Evolutionary conservation across 30 jellyfish, hydroid and myxozoan genomes (phyloP), one percentile per base, ranked within the genome.

Genomic region (Thelohanellus kitauei): DNA sequence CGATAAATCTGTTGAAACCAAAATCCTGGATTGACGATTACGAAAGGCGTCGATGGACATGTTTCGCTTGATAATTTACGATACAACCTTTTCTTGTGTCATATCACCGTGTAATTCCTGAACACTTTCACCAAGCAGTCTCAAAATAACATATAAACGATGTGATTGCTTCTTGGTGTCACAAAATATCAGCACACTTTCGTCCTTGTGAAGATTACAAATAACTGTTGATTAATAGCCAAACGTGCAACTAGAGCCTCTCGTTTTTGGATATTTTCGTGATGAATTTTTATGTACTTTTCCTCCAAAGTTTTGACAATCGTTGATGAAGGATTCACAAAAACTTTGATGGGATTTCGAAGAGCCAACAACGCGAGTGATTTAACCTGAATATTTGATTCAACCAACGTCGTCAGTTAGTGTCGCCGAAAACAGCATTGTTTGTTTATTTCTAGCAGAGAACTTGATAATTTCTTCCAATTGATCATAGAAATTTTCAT

Each of bases 401-500:
- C 3, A 17, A 10, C 39, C 17, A 52, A 73, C 93, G 51, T 62
- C 60, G 38, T 73, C 93, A 0, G 93, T 73, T 87, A 78, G 58
- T 33, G 97, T 78, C 1, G 97, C 97, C 3, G 88, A 62, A 33
- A 78, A 78, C 47, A 78, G 38, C 88, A 78, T 62, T 0, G 97
- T 64, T 48, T 78, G 97, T 21, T 88, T 51, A 32, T 85, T 87
- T 27, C 56, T 54, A 18, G 88, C 85, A 20, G 84, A 64, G 19
- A 64, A 65, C 16, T 83, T 73, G 17, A 78, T 47, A 14, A 78
- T 54, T 47, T 78, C 97, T 20, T 64, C 59, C 88, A 78, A 58
- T 31, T 78, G 88, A 12, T 55, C 85, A 40, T 78, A 64, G 40
- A 78, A 78, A 46, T 78, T 84, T 35, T 78, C 97, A 20, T 78